Evolutionary conservation across 2,797 vertebrate genomes (phyloP).

Genomic region (Monodelphis domestica): DNA sequence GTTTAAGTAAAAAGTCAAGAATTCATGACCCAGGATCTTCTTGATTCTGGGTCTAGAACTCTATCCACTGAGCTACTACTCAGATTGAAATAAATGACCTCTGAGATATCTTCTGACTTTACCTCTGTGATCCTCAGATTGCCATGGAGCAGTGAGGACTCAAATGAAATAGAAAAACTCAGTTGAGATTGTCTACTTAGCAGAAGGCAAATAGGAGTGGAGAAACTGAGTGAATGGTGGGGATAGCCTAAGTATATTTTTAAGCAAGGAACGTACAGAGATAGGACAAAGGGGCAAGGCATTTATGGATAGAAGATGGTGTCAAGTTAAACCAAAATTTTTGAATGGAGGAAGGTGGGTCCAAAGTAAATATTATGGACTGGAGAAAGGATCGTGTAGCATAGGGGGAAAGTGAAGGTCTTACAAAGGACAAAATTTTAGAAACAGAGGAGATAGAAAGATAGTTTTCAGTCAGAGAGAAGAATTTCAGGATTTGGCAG

Average conservation of each 20-base stretch:
- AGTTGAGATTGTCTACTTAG: background rate
- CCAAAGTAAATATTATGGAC: background rate
- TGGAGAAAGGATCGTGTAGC: background rate
- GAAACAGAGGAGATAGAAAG: background rate
- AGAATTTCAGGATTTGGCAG: background rate
- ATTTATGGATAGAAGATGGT: background rate
- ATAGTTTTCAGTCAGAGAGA: background rate
- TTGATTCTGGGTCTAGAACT: too few relatives aligned
- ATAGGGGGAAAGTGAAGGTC: background rate
- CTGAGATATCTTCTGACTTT: background rate
- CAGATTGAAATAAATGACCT: background rate
- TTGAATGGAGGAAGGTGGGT: background rate
- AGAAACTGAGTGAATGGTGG: background rate
- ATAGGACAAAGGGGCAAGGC: background rate
- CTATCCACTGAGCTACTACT: too few relatives aligned
- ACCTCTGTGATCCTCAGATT: background rate
- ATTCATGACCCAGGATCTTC: background rate
- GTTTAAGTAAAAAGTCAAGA: background rate
- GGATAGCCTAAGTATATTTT: background rate
- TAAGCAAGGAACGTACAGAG: background rate
- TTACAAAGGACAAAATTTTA: background rate
- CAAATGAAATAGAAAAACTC: background rate
- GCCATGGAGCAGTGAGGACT: background rate
- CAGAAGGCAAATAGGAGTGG: background rate
- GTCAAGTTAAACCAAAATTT: background rate